Percentiles rank a stretch among this genome's conserved stretches.
Evolutionary conservation across 2,113 vertebrate species (phyloP).

Genomic region (Clarias batrachus): DNA sequence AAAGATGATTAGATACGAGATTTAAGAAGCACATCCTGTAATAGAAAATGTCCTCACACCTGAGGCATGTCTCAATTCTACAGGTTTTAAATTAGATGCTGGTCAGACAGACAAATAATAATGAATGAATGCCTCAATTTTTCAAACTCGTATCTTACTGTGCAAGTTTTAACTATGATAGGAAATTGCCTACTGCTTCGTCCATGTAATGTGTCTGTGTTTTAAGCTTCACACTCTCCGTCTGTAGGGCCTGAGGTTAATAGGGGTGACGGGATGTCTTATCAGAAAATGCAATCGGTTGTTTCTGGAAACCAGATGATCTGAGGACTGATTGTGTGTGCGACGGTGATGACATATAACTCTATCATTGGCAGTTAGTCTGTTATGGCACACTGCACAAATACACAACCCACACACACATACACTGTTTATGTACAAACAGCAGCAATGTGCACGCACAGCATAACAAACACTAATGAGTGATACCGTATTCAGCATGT

Average conservation of each 20-base stretch:
- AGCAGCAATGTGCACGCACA: slow-evolving; percentile 21
- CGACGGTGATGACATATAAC: slow-evolving; percentile 45
- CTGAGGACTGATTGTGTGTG: slow-evolving; percentile 41
- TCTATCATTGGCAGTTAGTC: slow-evolving; percentile 43
- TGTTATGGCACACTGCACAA: slow-evolving; percentile 21
- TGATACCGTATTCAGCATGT: slow-evolving; percentile 27
- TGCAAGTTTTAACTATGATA: background rate
- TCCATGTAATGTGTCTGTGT: background rate
- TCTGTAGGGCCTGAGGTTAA: slow-evolving; percentile 43
- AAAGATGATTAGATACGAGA: slow-evolving; percentile 11
- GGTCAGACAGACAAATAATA: background rate
- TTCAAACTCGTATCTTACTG: background rate
- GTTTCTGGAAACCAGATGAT: slow-evolving; percentile 39
- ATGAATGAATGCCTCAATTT: background rate
- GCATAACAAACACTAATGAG: slow-evolving; percentile 42
- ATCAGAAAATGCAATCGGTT: slow-evolving; percentile 58
- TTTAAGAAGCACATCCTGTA: slow-evolving; percentile 7
- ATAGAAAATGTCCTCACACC: slow-evolving; percentile 35
- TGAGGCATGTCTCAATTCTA: slow-evolving; percentile 26
- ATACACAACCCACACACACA: slow-evolving; percentile 10
- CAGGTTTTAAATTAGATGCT: slow-evolving; percentile 6
- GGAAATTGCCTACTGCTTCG: background rate
- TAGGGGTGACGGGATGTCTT: slow-evolving; percentile 44
- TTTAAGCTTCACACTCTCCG: slow-evolving; percentile 13
- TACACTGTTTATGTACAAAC: slow-evolving; percentile 12